A percentile compares a stretch with the other conserved stretches of the same genome.
Evolutionary conservation across 2,888 invertebrate genomes (phyloP).

Genomic region (Brachypalpus laphriformis): DNA sequence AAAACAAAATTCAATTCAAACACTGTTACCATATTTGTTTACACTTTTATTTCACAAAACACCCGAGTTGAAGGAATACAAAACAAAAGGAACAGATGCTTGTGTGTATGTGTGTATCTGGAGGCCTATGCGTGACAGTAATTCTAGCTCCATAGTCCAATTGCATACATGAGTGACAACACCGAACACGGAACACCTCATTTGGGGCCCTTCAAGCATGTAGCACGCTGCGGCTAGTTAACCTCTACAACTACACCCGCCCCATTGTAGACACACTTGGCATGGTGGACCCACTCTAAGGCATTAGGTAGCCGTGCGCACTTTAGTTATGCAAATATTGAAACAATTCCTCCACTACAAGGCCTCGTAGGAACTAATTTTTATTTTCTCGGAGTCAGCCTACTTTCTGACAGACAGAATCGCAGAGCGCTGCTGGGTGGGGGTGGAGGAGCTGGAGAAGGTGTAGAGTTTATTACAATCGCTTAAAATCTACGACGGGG

Average conservation of each 20-base stretch:
- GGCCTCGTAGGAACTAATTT: background rate
- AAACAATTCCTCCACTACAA: slow-evolving; percentile 60
- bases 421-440: background rate
- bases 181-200: slow-evolving; percentile 66
- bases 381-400: slow-evolving; percentile 39
- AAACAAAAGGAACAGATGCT: slow-evolving; percentile 8
- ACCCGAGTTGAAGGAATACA: slow-evolving; percentile 18
- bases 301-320: slow-evolving; percentile 65
- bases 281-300: slow-evolving; percentile 25
- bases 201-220: slow-evolving; percentile 65
- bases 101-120: background rate
- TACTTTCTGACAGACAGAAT: slow-evolving; percentile 17
- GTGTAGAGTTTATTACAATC: slow-evolving; percentile 71
- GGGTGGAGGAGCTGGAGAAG: slow-evolving; percentile 9
- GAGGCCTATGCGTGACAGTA: slow-evolving; percentile 66
- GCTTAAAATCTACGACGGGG: slow-evolving; percentile 60
- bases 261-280: slow-evolving; percentile 7
- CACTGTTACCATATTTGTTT: slow-evolving; percentile 65
- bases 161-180: slow-evolving; percentile 74
- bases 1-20: slow-evolving; percentile 24
- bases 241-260: slow-evolving; percentile 24
- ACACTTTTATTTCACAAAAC: slow-evolving; percentile 54
- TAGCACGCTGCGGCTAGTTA: slow-evolving; percentile 67
- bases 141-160: slow-evolving; percentile 67
- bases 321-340: slow-evolving; percentile 74